Evolutionary conservation across 2,888 invertebrate species (phyloP).

Genomic region (Drosophila planitibia): DNA sequence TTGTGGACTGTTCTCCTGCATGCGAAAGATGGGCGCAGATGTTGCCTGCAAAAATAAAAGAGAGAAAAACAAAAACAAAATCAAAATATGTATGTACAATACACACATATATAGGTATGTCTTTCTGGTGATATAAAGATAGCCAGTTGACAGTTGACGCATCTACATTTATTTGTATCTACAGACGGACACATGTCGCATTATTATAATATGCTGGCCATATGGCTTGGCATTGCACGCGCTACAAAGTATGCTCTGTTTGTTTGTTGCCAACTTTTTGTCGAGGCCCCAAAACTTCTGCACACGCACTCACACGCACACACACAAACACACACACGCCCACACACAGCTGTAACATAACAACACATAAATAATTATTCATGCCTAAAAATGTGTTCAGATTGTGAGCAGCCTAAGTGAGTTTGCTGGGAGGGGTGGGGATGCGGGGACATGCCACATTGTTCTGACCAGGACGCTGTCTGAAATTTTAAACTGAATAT

Average conservation of each 20-base stretch:
- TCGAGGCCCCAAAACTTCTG: slow-evolving; percentile 25
- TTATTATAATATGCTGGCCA: slow-evolving; percentile 63
- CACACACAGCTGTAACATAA: slow-evolving; percentile 3
- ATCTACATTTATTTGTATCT: slow-evolving; percentile 11
- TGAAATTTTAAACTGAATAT: slow-evolving; percentile 78
- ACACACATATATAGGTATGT: slow-evolving; percentile 3
- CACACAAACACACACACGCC: neutral
- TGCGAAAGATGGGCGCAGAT: slow-evolving; percentile 88
- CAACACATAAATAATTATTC: slow-evolving; percentile 79
- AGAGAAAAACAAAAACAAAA: slow-evolving; percentile 10
- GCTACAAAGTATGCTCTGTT: slow-evolving; percentile 54
- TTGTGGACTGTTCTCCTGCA: slow-evolving; percentile 89
- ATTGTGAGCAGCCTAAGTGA: slow-evolving; percentile 4
- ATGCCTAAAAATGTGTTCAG: slow-evolving; percentile 72
- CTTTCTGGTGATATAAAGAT: slow-evolving; percentile 20
- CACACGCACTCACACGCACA: slow-evolving; percentile 7
- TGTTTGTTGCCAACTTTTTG: slow-evolving; percentile 46
- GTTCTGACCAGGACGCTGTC: slow-evolving; percentile 57
- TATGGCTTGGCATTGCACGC: slow-evolving; percentile 43
- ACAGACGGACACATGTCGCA: slow-evolving; percentile 20
- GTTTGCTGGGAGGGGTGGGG: neutral
- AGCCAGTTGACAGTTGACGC: slow-evolving; percentile 45
- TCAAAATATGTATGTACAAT: slow-evolving; percentile 1
- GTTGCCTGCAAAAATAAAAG: slow-evolving; percentile 84
- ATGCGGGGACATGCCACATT: slow-evolving; percentile 28